Conservation (phyloP, 1,140 invertebrate genomes). For the Hormaphis cornu region DNA sequence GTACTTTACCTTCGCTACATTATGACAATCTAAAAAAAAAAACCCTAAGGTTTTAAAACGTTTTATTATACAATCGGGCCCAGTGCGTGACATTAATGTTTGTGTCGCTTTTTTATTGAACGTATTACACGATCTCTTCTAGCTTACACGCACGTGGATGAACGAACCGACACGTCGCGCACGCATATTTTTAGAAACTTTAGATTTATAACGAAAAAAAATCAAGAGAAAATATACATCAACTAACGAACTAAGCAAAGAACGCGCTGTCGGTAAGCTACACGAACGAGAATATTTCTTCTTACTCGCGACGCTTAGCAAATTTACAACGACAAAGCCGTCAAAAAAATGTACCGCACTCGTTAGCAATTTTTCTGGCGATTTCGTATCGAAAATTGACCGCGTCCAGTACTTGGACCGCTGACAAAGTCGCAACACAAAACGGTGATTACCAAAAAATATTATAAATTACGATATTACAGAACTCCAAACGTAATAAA, state of each 20-base stretch:
- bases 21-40: too few relatives aligned
- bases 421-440: neutral
- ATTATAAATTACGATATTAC: neutral
- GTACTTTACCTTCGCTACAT: too few relatives aligned
- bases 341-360: neutral
- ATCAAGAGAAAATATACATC: slow-evolving; percentile 2
- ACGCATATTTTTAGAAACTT: slow-evolving; percentile 10
- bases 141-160: too few relatives aligned
- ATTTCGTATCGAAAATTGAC: neutral
- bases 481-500: neutral
- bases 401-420: neutral
- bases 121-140: too few relatives aligned
- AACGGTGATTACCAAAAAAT: too few relatives aligned
- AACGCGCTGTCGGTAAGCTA: neutral
- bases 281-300: neutral
- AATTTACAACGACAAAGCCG: neutral
- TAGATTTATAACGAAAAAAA: slow-evolving; percentile 5
- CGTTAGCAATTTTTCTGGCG: neutral
- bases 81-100: too few relatives aligned
- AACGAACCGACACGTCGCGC: too few relatives aligned
- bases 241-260: neutral
- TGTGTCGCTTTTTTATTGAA: too few relatives aligned
- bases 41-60: too few relatives aligned
- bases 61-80: too few relatives aligned
- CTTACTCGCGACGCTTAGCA: neutral